Percentiles rank a stretch among this genome's conserved stretches.
phyloP scores from a whole-genome alignment of 2,797 vertebrate species.

The Mus spretus region DNA sequence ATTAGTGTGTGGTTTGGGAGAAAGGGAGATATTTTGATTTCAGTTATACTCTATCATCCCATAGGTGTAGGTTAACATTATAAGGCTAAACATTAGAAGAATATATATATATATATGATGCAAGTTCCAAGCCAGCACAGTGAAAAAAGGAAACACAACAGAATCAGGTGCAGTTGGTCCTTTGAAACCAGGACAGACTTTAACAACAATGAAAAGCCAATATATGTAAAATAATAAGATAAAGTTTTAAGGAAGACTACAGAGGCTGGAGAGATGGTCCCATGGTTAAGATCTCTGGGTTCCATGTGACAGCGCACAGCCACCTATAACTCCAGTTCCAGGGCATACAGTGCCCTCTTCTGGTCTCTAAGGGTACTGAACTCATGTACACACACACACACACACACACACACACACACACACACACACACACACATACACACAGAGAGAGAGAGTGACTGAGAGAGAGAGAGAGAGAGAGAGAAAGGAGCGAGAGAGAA shows the following conservation, averaged over 20 bases:
- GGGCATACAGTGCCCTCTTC: neutral
- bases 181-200: constrained; percentile 25
- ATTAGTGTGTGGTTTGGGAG: neutral
- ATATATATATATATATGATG: no score
- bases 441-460: neutral
- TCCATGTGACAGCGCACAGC: neutral
- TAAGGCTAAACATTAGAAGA: neutral
- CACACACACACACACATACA: neutral
- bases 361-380: neutral
- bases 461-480: no score
- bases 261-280: neutral
- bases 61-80: neutral
- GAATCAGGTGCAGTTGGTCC: neutral
- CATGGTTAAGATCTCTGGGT: neutral
- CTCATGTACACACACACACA: neutral
- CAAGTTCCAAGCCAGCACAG: constrained; percentile 10
- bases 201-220: neutral
- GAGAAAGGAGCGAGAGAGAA: no score
- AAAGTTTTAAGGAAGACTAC: neutral
- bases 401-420: neutral
- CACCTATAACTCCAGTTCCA: neutral
- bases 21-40: constrained; percentile 12
- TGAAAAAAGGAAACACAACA: neutral
- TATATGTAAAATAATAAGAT: neutral
- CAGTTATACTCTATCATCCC: neutral